These are phyloP conservation scores for Rousettus madagascariensis DNA, from an alignment of 2,797 vertebrate species.

Conservation along the genomic window DNA sequence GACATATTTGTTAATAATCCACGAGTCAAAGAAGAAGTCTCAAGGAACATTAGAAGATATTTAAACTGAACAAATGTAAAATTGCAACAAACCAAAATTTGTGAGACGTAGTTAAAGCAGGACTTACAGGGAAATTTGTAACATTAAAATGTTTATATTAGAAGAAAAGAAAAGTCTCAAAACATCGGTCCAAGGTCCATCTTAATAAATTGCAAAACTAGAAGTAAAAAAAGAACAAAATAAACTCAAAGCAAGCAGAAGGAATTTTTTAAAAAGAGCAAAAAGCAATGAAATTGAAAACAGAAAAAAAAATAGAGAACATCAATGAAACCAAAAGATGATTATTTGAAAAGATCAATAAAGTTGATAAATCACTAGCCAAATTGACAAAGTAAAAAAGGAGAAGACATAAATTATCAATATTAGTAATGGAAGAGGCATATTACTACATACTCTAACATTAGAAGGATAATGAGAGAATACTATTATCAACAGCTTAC, in stretches of 20 bases:
- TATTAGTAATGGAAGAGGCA: background rate
- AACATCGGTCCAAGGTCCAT: background rate
- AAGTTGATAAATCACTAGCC: background rate
- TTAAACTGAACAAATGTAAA: background rate
- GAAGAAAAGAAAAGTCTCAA: background rate
- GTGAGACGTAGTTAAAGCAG: background rate
- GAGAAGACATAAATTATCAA: background rate
- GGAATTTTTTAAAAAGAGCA: background rate
- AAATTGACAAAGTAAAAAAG: background rate
- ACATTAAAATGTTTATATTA: background rate
- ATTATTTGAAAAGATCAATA: background rate
- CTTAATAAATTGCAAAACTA: background rate
- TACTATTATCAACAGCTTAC: background rate
- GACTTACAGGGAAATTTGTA: background rate
- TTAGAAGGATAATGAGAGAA: background rate
- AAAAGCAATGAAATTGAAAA: background rate
- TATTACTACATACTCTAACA: background rate
- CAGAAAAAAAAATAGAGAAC: background rate
- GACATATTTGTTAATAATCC: background rate
- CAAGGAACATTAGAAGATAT: background rate
- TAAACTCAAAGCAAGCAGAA: too few species aligned
- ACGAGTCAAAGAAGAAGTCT: too few species aligned
- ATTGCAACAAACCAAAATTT: background rate
- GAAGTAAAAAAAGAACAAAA: too few species aligned
- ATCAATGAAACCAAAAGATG: background rate